Evolutionary conservation across 1,140 invertebrate species (phyloP).

Genomic region (Drosophila orosa): DNA sequence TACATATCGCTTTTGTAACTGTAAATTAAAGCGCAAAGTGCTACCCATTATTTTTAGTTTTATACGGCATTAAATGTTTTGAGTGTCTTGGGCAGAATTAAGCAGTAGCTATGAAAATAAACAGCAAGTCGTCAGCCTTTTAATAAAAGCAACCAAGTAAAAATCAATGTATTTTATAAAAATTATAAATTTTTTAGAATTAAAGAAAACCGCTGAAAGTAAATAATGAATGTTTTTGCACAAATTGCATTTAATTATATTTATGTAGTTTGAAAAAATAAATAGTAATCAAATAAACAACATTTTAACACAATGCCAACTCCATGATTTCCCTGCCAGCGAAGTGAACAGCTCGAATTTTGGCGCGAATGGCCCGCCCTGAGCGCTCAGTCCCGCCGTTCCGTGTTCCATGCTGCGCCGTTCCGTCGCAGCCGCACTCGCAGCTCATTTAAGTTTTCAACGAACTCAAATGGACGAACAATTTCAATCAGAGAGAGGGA

Average conservation of each 20-base stretch:
- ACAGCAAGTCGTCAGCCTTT: too few relatives aligned
- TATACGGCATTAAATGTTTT: neutral
- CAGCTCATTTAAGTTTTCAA: neutral
- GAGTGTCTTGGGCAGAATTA: neutral
- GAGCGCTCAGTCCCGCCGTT: neutral
- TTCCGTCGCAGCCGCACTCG: neutral
- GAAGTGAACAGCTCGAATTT: neutral
- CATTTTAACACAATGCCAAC: neutral
- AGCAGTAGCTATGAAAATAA: too few relatives aligned
- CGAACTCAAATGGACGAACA: too few relatives aligned
- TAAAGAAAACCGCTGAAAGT: neutral
- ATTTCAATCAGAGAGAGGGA: too few relatives aligned
- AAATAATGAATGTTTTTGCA: neutral
- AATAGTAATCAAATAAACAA: neutral
- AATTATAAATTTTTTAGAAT: neutral
- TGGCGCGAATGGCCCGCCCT: constrained; percentile 1
- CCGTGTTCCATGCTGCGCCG: neutral
- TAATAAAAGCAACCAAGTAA: too few relatives aligned
- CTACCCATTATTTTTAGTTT: neutral
- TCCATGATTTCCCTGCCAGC: neutral
- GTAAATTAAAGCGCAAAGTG: neutral
- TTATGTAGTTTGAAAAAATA: too few relatives aligned
- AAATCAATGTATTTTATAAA: neutral
- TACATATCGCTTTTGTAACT: constrained; percentile 3
- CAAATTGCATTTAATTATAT: neutral